These are phyloP conservation scores for Asobara japonica DNA, from an alignment of 1,140 invertebrate genomes.

Conservation along the genomic window DNA sequence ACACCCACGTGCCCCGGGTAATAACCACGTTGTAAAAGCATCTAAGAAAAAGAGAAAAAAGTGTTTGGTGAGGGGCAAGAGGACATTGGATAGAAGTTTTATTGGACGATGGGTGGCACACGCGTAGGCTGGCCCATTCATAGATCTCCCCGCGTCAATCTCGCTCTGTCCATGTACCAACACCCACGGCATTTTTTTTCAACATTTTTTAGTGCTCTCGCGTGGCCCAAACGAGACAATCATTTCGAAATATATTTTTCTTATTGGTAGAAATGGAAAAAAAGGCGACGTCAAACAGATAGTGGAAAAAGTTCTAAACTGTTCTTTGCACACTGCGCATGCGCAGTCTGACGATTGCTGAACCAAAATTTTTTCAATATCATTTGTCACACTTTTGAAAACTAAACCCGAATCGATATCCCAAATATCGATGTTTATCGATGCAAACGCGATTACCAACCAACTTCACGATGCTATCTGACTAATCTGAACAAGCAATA, in stretches of 20 bases:
- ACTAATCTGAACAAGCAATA: no score
- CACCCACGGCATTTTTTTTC: slow-evolving; percentile 4
- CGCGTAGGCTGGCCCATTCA: slow-evolving; percentile 46
- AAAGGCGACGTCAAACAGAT: no score
- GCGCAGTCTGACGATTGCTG: no score
- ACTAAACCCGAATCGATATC: no score
- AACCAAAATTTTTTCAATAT: no score
- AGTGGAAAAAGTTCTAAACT: no score
- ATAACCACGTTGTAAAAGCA: slow-evolving; percentile 8
- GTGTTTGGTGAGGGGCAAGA: not conserved
- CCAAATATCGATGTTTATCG: no score
- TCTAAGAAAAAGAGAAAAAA: not conserved
- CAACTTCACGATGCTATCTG: no score
- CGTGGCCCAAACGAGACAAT: not conserved
- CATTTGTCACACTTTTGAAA: no score
- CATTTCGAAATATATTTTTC: not conserved
- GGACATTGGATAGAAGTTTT: not conserved
- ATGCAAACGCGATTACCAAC: no score
- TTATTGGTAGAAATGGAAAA: no score
- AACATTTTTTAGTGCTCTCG: not conserved
- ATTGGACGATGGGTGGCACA: slow-evolving; percentile 20
- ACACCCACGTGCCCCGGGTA: slow-evolving; percentile 11
- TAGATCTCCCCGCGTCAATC: slow-evolving; percentile 11
- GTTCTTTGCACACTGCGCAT: no score
- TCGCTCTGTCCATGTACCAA: not conserved